Evolutionary conservation across 2,888 invertebrate genomes (phyloP).

Genomic region (Zele albiditarsus): DNA sequence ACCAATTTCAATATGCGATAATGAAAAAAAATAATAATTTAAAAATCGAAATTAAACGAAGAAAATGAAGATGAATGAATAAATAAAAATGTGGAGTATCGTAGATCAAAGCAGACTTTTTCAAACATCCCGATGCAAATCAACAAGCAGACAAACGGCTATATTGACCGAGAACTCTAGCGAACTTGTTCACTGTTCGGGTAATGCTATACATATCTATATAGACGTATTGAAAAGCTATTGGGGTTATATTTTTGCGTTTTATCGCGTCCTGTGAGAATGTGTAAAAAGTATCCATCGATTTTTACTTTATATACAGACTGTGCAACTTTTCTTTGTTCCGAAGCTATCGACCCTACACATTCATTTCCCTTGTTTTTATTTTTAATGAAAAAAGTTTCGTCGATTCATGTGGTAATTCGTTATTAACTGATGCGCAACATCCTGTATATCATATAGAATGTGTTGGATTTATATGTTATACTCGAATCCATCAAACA

Average conservation of each 20-base stretch:
- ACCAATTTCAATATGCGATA: neutral
- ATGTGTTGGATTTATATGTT: neutral
- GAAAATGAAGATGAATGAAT: conserved; percentile 9
- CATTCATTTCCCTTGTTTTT: neutral
- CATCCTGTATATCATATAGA: conserved; percentile 1
- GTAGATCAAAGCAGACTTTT: conserved; percentile 24
- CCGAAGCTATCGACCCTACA: neutral
- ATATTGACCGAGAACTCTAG: conserved; percentile 23
- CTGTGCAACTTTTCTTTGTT: conserved; percentile 25
- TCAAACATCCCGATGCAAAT: conserved; percentile 19
- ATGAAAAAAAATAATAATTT: neutral
- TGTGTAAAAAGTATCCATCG: conserved; percentile 17
- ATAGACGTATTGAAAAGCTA: conserved; percentile 18
- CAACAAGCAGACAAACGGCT: conserved; percentile 13
- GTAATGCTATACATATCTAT: neutral
- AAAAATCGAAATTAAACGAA: neutral
- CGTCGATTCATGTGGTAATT: conserved; percentile 13
- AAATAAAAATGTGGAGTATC: conserved; percentile 6
- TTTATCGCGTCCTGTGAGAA: conserved; percentile 21
- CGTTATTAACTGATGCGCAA: conserved; percentile 3
- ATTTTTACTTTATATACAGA: conserved; percentile 29
- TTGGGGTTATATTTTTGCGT: conserved; percentile 22
- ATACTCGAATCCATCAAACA: neutral
- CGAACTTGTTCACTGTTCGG: neutral
- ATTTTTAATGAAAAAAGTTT: conserved; percentile 31